These are phyloP conservation scores for Cherax quadricarinatus DNA, from an alignment of 1,140 invertebrate species.

Conservation along the genomic window DNA sequence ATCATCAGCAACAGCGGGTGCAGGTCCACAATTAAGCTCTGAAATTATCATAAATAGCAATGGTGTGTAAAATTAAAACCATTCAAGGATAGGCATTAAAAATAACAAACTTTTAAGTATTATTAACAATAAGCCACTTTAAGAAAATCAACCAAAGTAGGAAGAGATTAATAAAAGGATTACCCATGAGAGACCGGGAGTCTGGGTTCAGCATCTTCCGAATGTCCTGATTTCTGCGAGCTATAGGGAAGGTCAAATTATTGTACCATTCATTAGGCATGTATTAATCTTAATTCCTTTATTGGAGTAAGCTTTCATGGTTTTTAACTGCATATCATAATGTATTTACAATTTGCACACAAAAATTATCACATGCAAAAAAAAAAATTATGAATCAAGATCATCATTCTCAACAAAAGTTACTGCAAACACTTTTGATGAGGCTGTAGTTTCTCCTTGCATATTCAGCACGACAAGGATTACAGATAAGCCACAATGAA, in stretches of 20 bases:
- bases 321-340: background rate
- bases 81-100: background rate
- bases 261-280: background rate
- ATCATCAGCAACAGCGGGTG: background rate
- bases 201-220: constrained; percentile 72
- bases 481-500: no score
- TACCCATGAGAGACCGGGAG: constrained; percentile 70
- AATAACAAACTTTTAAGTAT: background rate
- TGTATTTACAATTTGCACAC: background rate
- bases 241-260: constrained; percentile 52
- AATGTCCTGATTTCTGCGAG: constrained; percentile 69
- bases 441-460: no score
- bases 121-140: background rate
- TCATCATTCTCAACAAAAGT: no score
- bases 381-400: no score
- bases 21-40: background rate
- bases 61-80: background rate
- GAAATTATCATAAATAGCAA: background rate
- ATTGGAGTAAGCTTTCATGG: background rate
- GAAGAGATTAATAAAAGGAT: constrained; percentile 22
- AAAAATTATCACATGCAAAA: no score
- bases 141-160: background rate
- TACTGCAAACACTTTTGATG: no score
- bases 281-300: background rate
- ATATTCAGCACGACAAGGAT: no score